Percentiles rank a stretch among this genome's conserved stretches.
These are phyloP conservation scores for Hesperophylax magnus DNA, from an alignment of 1,140 invertebrate species.

Conservation along the genomic window DNA sequence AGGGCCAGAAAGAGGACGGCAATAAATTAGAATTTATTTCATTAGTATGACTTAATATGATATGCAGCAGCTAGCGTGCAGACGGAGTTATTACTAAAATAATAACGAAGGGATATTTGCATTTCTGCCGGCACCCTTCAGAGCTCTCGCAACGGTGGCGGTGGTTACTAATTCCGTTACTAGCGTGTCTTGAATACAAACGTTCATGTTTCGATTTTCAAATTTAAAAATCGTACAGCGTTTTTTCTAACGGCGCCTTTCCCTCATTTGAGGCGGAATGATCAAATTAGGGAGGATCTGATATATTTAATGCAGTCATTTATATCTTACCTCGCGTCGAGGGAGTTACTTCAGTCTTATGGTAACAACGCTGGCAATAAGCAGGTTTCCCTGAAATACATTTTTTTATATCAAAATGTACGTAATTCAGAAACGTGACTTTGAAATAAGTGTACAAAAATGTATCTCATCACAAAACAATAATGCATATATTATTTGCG, in stretches of 20 bases:
- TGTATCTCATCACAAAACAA: too few species aligned
- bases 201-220: conserved; percentile 28
- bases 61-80: conserved; percentile 51
- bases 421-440: too few species aligned
- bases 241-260: conserved; percentile 7
- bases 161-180: conserved; percentile 2
- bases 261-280: conserved; percentile 1
- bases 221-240: conserved; percentile 29
- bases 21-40: conserved; percentile 57
- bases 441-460: too few species aligned
- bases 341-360: too few species aligned
- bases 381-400: too few species aligned
- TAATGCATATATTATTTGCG: too few species aligned
- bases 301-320: conserved; percentile 23
- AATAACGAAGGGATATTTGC: conserved; percentile 57
- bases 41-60: conserved; percentile 53
- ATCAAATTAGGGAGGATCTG: conserved; percentile 15
- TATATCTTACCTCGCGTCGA: neutral
- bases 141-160: neutral
- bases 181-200: conserved; percentile 27
- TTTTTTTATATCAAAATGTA: too few species aligned
- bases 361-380: too few species aligned
- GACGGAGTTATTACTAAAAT: conserved; percentile 55
- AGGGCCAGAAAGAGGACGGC: conserved; percentile 10
- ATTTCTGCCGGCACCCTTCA: conserved; percentile 47